A percentile compares a stretch with the other conserved stretches of the same genome.
phyloP scores from a whole-genome alignment of 2,113 vertebrate species.

The Mormoops blainvillei region DNA sequence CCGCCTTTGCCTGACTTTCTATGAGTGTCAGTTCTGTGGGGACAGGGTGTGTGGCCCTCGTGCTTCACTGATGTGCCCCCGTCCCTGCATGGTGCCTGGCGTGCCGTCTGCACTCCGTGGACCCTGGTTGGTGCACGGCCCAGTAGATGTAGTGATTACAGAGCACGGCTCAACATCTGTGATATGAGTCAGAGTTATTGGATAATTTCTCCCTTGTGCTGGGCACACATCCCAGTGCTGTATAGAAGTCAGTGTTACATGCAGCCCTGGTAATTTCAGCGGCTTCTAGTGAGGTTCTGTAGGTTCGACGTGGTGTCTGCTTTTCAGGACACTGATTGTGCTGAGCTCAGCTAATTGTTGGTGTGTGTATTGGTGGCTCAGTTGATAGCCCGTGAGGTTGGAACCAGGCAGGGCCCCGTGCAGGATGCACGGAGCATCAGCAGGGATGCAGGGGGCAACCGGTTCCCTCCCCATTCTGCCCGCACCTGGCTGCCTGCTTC shows the following conservation, averaged over 20 bases:
- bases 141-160: fast-evolving
- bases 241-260: fast-evolving
- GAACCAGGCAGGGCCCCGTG: too few species aligned
- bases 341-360: too few species aligned
- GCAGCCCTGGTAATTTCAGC: not conserved
- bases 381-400: not conserved
- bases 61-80: fast-evolving
- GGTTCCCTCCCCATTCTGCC: not conserved
- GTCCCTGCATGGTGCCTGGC: fast-evolving
- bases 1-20: not conserved
- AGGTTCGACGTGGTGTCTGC: not conserved
- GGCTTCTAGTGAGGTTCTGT: fast-evolving
- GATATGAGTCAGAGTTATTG: not conserved
- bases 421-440: not conserved
- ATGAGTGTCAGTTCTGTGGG: fast-evolving
- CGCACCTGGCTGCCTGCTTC: not conserved
- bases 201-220: not conserved
- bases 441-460: too few species aligned
- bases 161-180: fast-evolving
- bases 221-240: not conserved
- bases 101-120: not conserved
- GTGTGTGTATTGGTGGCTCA: not conserved
- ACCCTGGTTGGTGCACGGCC: fast-evolving
- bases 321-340: not conserved
- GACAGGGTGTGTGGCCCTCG: not conserved